A percentile compares a stretch with the other conserved stretches of the same genome.
Conservation (phyloP, 2,888 invertebrate genomes). For the Caenorhabditis angaria region DNA sequence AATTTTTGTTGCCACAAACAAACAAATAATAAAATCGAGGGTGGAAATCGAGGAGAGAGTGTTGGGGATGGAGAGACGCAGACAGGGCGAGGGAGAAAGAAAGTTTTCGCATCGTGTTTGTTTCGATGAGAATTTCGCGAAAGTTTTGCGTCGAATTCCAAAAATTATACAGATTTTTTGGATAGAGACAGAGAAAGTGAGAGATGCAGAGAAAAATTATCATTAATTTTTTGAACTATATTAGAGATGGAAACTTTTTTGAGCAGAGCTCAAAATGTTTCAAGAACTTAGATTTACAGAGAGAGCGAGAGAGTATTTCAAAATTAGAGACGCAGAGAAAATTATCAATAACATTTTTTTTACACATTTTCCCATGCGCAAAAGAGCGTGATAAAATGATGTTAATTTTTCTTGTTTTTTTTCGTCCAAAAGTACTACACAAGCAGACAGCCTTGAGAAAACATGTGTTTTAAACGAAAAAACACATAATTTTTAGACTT, state of each 20-base stretch:
- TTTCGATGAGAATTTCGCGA: neutral
- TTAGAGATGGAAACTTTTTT: no score
- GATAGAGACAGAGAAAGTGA: no score
- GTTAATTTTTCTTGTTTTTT: neutral
- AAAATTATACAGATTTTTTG: no score
- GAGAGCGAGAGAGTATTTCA: no score
- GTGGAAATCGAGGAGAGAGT: conserved; percentile 21
- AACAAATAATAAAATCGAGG: conserved; percentile 5
- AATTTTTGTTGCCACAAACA: neutral
- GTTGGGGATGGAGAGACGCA: conserved; percentile 8
- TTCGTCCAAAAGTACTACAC: neutral
- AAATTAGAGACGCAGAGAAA: neutral
- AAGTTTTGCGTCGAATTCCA: neutral
- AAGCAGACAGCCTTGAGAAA: neutral
- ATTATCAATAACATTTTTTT: neutral
- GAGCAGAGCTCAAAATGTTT: no score
- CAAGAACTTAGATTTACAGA: no score
- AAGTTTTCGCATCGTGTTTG: conserved; percentile 5
- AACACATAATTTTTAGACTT: neutral
- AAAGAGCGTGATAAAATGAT: neutral
- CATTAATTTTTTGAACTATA: no score
- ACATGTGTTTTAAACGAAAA: neutral
- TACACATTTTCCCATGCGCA: no score
- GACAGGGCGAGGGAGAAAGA: conserved; percentile 14
- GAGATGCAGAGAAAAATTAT: no score